These are phyloP conservation scores for Trissolcus japonicus DNA, from an alignment of 2,888 invertebrate species.

Conservation along the genomic window DNA sequence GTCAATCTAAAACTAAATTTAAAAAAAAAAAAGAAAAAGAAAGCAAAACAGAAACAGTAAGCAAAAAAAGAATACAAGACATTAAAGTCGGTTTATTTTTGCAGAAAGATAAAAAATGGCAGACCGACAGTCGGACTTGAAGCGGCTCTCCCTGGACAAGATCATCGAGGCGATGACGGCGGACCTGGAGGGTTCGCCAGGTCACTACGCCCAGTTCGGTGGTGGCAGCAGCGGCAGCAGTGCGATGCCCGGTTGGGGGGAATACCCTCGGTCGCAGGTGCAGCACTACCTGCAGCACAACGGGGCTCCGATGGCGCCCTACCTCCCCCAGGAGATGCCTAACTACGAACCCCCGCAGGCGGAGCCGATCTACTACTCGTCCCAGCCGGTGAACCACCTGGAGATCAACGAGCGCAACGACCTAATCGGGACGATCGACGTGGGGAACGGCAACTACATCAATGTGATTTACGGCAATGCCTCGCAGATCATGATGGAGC, in stretches of 20 bases:
- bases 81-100: background rate
- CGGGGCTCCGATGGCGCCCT: slow-evolving; percentile 58
- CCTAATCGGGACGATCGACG: slow-evolving; percentile 74
- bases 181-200: slow-evolving; percentile 79
- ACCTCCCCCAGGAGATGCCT: slow-evolving; percentile 66
- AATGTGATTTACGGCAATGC: slow-evolving; percentile 74
- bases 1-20: too few species aligned
- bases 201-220: slow-evolving; percentile 79
- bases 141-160: slow-evolving; percentile 77
- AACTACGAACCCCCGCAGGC: slow-evolving; percentile 60
- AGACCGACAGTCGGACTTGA: slow-evolving; percentile 66
- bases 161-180: slow-evolving; percentile 81
- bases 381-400: slow-evolving; percentile 70
- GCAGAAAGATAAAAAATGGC: slow-evolving; percentile 57
- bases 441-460: slow-evolving; percentile 75
- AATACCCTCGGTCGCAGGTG: slow-evolving; percentile 65
- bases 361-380: slow-evolving; percentile 70
- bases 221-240: slow-evolving; percentile 55
- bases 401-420: slow-evolving; percentile 73
- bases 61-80: too few species aligned
- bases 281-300: slow-evolving; percentile 64
- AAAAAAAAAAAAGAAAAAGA: too few species aligned
- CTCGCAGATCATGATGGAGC: slow-evolving; percentile 72
- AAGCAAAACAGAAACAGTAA: too few species aligned
- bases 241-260: slow-evolving; percentile 69